Evolutionary conservation across 2,888 invertebrate species (phyloP).

Genomic region (Pycnomerus fuliginosus): DNA sequence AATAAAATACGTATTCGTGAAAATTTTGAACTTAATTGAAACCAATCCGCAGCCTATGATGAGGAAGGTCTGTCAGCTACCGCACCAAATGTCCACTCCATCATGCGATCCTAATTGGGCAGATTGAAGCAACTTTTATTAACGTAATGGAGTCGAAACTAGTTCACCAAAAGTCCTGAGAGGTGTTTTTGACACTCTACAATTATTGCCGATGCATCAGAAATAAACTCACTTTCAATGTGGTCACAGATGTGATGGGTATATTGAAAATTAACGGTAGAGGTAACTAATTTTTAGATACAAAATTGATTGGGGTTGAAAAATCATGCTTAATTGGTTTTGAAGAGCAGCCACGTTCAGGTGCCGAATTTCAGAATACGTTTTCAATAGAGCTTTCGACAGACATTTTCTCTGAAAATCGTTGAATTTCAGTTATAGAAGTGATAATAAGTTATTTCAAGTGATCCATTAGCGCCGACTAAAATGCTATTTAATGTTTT

Average conservation of each 20-base stretch:
- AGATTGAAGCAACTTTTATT: no score
- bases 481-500: conserved; percentile 37
- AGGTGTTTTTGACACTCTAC: no score
- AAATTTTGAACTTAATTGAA: conserved; percentile 21
- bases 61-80: conserved; percentile 15
- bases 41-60: conserved; percentile 15
- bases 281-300: no score
- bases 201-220: no score
- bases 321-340: conserved; percentile 8
- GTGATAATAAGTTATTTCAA: conserved; percentile 37
- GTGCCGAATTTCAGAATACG: conserved; percentile 12
- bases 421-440: conserved; percentile 27
- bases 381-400: conserved; percentile 6
- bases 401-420: no score
- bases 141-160: no score
- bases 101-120: conserved; percentile 13
- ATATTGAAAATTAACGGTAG: no score
- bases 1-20: no score
- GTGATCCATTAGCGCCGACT: conserved; percentile 36
- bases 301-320: no score
- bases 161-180: no score
- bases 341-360: conserved; percentile 6
- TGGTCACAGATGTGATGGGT: no score
- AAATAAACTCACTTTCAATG: no score
- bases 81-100: conserved; percentile 5